Conservation (phyloP, 2,797 vertebrate genomes). For the Mormyrus hasselquistii region DNA sequence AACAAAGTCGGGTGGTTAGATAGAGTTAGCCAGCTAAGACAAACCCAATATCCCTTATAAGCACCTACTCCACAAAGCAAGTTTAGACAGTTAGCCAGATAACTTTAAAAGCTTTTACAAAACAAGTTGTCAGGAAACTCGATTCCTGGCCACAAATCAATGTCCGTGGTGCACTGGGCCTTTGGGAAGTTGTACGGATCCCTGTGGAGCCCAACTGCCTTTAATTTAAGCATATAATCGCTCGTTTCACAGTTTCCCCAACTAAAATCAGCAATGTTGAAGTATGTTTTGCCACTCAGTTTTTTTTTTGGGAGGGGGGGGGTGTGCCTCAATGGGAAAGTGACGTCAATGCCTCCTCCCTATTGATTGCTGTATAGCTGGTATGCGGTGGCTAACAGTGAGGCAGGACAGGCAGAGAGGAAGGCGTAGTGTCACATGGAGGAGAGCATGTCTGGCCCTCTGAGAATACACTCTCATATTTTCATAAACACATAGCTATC, state of each 20-base stretch:
- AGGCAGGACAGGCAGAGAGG: background rate
- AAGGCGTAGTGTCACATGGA: background rate
- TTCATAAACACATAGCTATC: background rate
- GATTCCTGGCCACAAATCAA: background rate
- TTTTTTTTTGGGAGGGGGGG: background rate
- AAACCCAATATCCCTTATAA: background rate
- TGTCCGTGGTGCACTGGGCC: background rate
- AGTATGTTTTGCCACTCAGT: background rate
- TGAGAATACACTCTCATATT: background rate
- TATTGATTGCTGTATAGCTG: background rate
- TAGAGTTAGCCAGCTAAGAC: background rate
- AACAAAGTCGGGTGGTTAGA: background rate
- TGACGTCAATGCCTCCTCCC: background rate
- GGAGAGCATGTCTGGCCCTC: background rate
- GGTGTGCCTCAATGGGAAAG: background rate
- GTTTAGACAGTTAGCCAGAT: background rate
- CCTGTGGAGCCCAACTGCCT: background rate
- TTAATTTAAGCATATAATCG: background rate
- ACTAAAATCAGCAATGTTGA: background rate
- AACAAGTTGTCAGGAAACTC: background rate
- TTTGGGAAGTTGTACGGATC: background rate
- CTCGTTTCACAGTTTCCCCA: background rate
- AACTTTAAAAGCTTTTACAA: background rate
- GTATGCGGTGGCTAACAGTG: background rate
- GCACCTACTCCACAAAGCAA: background rate